A percentile compares a stretch with the other conserved stretches of the same genome.
Conservation (phyloP, 2,797 vertebrate species). For the Ctenochaetus hawaiiensis region DNA sequence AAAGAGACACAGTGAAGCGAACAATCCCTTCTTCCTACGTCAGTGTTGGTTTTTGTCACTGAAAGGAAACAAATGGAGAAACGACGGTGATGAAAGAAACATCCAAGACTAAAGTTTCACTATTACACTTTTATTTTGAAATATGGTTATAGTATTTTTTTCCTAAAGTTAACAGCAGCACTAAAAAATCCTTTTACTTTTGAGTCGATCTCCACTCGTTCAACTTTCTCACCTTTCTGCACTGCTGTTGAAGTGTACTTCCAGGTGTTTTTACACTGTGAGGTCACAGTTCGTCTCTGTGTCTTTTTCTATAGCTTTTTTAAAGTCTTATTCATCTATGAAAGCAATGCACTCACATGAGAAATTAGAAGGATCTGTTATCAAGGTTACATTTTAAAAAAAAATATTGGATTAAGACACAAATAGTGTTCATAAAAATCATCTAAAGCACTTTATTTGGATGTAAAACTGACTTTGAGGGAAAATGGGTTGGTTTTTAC, state of each 20-base stretch:
- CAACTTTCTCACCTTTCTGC: too few species aligned
- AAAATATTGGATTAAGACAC: too few species aligned
- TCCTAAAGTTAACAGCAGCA: background rate
- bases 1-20: constrained; percentile 16
- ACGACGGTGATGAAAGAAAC: background rate
- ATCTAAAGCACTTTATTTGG: too few species aligned
- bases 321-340: too few species aligned
- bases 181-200: background rate
- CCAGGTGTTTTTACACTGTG: too few species aligned
- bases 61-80: background rate
- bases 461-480: background rate
- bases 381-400: too few species aligned
- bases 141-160: too few species aligned
- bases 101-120: background rate
- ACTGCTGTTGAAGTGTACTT: background rate
- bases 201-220: too few species aligned
- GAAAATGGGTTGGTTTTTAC: background rate
- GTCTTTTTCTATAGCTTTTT: too few species aligned
- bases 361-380: background rate
- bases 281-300: background rate
- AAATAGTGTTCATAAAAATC: background rate
- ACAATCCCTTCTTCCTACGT: background rate
- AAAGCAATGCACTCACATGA: background rate
- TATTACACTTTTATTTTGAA: too few species aligned
- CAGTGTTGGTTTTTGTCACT: background rate